Conservation (phyloP, 2,797 vertebrate genomes). For the Myoxocephalus aenaeus region DNA sequence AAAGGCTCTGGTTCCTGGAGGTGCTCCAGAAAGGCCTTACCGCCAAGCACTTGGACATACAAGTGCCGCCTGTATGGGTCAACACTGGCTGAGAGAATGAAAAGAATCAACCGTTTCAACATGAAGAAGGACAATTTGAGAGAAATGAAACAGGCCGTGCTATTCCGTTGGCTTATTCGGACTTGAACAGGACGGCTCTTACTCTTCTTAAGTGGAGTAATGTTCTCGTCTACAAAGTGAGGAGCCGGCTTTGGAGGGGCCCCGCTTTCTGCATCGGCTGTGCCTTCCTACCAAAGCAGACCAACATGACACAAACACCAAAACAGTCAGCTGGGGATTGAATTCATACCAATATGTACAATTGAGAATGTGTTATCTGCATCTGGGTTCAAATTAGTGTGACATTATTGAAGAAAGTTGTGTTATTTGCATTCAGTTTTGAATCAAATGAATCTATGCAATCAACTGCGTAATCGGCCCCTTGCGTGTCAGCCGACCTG, state of each 20-base stretch:
- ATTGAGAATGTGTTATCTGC: background rate
- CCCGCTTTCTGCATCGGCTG: conserved; percentile 74
- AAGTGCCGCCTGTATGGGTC: conserved; percentile 93
- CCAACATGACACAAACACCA: conserved; percentile 18
- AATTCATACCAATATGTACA: background rate
- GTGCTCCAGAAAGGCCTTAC: conserved; percentile 98
- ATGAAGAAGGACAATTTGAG: background rate
- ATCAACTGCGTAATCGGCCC: background rate
- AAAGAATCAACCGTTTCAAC: background rate
- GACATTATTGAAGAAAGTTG: background rate
- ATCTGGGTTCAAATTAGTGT: background rate
- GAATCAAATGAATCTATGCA: background rate
- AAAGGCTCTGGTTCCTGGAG: conserved; percentile 94
- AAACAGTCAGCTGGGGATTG: background rate
- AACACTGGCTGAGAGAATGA: conserved; percentile 86
- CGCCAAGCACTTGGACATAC: conserved; percentile 95
- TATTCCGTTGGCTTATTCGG: background rate
- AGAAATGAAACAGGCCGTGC: background rate
- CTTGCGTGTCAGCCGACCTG: conserved; percentile 68
- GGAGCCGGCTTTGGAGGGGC: conserved; percentile 83
- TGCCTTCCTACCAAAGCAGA: conserved; percentile 80
- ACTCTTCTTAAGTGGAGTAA: conserved; percentile 88
- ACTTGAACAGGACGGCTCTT: conserved; percentile 38
- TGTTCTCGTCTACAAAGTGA: conserved; percentile 83
- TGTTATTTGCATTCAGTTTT: background rate